Percentiles rank a stretch among this genome's conserved stretches.
These are phyloP conservation scores for Eugnorisma glareosa DNA, from an alignment of 2,888 invertebrate species.

Conservation along the genomic window DNA sequence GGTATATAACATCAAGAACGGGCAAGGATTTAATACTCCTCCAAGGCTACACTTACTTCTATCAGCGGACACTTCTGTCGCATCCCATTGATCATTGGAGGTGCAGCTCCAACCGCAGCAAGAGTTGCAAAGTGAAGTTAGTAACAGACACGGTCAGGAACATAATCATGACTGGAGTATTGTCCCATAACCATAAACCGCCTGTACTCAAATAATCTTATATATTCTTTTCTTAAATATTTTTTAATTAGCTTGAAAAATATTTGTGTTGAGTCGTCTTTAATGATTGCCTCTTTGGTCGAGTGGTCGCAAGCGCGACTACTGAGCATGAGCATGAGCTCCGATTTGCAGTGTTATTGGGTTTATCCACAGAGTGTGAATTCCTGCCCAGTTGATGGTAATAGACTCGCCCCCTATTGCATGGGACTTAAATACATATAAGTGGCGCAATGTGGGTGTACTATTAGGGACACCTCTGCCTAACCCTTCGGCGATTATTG, in stretches of 20 bases:
- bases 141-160: not conserved
- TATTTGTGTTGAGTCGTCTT: not conserved
- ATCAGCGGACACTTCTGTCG: constrained; percentile 1
- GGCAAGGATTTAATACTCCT: constrained; percentile 38
- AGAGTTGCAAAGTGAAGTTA: constrained; percentile 37
- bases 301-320: no score
- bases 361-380: no score
- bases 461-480: no score
- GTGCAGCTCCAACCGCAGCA: constrained; percentile 44
- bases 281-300: no score
- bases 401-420: no score
- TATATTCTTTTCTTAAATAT: not conserved
- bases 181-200: constrained; percentile 23
- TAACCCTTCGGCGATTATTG: no score
- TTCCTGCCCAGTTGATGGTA: no score
- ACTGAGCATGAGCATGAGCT: no score
- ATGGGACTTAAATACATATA: no score
- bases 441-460: no score
- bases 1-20: constrained; percentile 26
- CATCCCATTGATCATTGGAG: constrained; percentile 34
- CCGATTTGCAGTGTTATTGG: no score
- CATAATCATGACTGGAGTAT: not conserved
- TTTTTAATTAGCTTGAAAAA: not conserved
- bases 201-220: not conserved
- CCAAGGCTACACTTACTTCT: constrained; percentile 37